A percentile compares a stretch with the other conserved stretches of the same genome.
Evolutionary conservation across 1,140 invertebrate species (phyloP).

Genomic region (Camponotus floridanus): DNA sequence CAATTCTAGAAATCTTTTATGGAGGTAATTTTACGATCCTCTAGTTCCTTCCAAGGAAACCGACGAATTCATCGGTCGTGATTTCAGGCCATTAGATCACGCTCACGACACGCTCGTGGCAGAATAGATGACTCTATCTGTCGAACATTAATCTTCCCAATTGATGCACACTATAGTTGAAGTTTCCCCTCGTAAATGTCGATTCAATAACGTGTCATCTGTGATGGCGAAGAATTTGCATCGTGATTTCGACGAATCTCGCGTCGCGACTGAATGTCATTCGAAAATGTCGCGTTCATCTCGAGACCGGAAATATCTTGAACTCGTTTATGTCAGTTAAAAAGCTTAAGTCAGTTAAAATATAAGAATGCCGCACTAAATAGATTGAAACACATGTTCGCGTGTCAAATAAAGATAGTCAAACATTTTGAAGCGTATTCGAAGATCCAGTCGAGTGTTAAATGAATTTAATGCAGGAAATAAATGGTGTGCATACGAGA

Average conservation of each 20-base stretch:
- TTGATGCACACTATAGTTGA: conserved; percentile 65
- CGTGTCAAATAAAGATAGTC: conserved; percentile 3
- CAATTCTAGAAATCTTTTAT: background rate
- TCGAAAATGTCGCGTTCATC: background rate
- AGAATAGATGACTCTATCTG: conserved; percentile 78
- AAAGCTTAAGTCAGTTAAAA: conserved; percentile 53
- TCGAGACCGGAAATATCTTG: conserved; percentile 28
- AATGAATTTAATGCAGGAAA: conserved; percentile 48
- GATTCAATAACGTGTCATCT: conserved; percentile 63
- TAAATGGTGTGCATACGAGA: background rate
- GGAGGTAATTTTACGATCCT: conserved; percentile 21
- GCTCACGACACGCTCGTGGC: conserved; percentile 64
- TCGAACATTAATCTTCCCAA: conserved; percentile 78
- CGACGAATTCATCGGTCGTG: conserved; percentile 54
- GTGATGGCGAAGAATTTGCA: conserved; percentile 54
- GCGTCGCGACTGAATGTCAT: conserved; percentile 20
- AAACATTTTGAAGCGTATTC: background rate
- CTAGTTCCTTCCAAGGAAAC: background rate
- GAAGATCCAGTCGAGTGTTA: conserved; percentile 36
- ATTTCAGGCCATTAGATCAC: conserved; percentile 79
- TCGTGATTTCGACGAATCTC: conserved; percentile 49
- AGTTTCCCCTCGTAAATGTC: conserved; percentile 64
- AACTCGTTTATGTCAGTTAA: conserved; percentile 39
- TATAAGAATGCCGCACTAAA: background rate
- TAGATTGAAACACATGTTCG: conserved; percentile 33